Evolutionary conservation across 2,888 invertebrate genomes (phyloP), one percentile per base, ranked within the genome.

Genomic region (Drosophila koepferae): DNA sequence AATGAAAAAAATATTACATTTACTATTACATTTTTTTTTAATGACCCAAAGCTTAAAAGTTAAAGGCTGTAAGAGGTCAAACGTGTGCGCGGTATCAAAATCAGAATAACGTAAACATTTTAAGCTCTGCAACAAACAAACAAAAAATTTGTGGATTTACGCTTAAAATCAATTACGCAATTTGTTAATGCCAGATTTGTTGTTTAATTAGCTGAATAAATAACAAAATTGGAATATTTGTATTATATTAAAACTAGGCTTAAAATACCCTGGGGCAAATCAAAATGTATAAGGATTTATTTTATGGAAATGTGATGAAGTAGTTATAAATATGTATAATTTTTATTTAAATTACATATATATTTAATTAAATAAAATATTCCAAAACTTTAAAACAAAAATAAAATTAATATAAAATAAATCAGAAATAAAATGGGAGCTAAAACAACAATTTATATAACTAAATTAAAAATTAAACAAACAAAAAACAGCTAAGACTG

Each of bases 121-220:
- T 68, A 65, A 66, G 71, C 51, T 14, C 31, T n/a, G 31, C 3
- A 18, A 18, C n/a, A 36, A 28, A 1, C 28, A 49, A 49, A 10
- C 1, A 49, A 51, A 6, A 1, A 1, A 2, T 7, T 40, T 40
- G 2, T 16, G 3, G 8, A 3, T 34, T 23, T 38, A 16, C 4
- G 6, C 5, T 23, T 14, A 51, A 51, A 51, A 51, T 51, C 51
- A 51, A 51, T 51, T 51, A 51, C 3, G 51, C 18, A 51, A 20
- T 54, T 28, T n/a, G 23, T 28, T 23, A n/a, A 7, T 23, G 38
- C 54, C 54, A 40, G 54, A 40, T 51, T 51, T 51, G 18, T 18
- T 51, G 18, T 34, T 51, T 34, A 51, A 36, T 51, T 36, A 51
- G 49, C 31, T 31, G 49, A 14, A 16, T 4, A 51, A 6, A 18